Evolutionary conservation across 2,888 invertebrate genomes (phyloP), one percentile per base, ranked within the genome.

Genomic region (Tuta absoluta): DNA sequence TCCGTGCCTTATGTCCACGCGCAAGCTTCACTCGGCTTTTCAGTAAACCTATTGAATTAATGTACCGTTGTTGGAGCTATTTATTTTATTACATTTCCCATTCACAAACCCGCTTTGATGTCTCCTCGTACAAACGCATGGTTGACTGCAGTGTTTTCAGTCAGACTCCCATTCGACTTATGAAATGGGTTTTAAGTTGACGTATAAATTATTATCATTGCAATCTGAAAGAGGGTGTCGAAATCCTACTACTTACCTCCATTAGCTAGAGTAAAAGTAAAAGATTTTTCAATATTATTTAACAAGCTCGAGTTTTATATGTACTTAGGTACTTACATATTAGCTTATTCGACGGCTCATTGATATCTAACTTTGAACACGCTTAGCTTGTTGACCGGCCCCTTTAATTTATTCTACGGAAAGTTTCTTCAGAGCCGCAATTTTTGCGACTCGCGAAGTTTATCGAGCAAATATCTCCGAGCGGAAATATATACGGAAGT

Each of bases 391-490:
- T 76, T 74, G 76, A 72, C 73, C 74, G 76, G 69, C 70, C 69
- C 74, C 73, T 75, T 75, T 78, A 78, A 78, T 80, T 77, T 78
- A 76, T 78, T 78, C 75, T 72, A 72, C 69, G 65, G 71, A 74
- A 77, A 75, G 76, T 76, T 78, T 71, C 73, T 72, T 71, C 74
- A 64, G 70, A 69, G 68, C 68, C 64, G 64, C 56, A 60, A 67
- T 67, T 67, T 64, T 62, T 45, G 58, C 71, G 72, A 73, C 74
- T 72, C 75, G 72, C 69, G 76, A 76, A 77, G 75, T 80, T 79
- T 76, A 77, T 77, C 75, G 68, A 63, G 71, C 74, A 76, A 76
- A 78, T 72, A 76, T 76, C 72, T 78, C 72, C 72, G 69, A 73
- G 75, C 72, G 68, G 67, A 70, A 69, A 73, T 71, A 70, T 66